Evolutionary conservation across 2,113 vertebrate species (phyloP).

Genomic region (Mandrillus leucophaeus): DNA sequence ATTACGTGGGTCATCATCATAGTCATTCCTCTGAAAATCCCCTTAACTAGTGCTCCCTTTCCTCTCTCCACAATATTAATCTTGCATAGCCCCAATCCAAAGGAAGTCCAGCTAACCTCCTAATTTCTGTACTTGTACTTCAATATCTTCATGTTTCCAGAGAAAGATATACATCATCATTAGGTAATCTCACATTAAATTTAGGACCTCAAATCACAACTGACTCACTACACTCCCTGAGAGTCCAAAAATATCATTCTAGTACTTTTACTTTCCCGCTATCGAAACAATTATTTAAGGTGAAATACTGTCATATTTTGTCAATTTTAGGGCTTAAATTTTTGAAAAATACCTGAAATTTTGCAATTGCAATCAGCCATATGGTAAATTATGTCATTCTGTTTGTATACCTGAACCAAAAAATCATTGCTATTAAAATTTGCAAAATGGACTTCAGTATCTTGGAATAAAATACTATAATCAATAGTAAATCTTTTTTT

Average conservation of each 20-base stretch:
- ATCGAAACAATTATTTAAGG: constrained; percentile 3
- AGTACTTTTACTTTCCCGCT: neutral
- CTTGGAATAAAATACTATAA: constrained; percentile 3
- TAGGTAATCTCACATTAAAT: neutral
- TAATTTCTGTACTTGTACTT: neutral
- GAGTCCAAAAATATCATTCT: neutral
- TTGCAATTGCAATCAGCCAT: neutral
- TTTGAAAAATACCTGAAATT: neutral
- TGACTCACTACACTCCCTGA: neutral
- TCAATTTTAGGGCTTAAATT: neutral
- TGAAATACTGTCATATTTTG: neutral
- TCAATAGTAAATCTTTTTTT: neutral
- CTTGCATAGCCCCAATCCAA: neutral
- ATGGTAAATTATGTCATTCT: neutral
- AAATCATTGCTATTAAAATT: neutral
- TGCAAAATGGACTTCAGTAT: neutral
- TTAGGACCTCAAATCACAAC: neutral
- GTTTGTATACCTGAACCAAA: neutral
- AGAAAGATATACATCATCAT: neutral
- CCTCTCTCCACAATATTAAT: neutral
- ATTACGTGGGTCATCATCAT: neutral
- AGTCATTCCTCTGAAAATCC: no score
- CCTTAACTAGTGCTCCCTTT: neutral
- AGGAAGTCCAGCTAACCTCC: neutral
- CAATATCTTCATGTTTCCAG: neutral